Evolutionary conservation across 2,113 vertebrate species (phyloP).

Genomic region (rat (Rattus norvegicus)): DNA sequence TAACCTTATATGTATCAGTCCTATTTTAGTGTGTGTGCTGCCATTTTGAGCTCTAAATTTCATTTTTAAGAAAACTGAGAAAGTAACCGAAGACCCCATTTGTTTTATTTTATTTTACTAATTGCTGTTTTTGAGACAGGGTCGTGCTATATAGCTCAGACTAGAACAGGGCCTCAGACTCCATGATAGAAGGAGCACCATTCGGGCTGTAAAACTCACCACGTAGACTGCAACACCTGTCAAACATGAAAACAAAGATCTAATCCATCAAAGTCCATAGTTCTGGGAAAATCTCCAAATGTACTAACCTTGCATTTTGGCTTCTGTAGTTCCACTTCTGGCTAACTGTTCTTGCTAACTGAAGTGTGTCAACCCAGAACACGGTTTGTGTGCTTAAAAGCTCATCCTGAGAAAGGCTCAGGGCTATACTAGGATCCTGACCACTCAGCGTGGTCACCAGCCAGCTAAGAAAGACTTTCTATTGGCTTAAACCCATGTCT

Average conservation of each 20-base stretch:
- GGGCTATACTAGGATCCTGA: background rate
- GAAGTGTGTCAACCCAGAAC: background rate
- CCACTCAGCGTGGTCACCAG: background rate
- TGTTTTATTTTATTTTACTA: background rate
- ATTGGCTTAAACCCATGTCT: background rate
- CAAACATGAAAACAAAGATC: background rate
- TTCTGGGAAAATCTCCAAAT: background rate
- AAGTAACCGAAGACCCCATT: background rate
- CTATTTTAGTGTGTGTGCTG: background rate
- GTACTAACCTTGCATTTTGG: background rate
- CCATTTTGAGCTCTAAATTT: background rate
- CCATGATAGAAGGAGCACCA: background rate
- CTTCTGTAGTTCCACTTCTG: background rate
- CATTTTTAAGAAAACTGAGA: background rate
- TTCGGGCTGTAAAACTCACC: too few species aligned
- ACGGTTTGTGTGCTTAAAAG: background rate
- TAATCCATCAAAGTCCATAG: background rate
- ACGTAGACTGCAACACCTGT: background rate
- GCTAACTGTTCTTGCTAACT: background rate
- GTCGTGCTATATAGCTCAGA: background rate
- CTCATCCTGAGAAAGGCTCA: background rate
- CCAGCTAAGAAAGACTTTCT: background rate
- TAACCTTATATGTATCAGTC: background rate
- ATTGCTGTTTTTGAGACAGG: background rate
- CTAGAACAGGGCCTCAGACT: background rate